Percentiles rank a stretch among this genome's conserved stretches.
Evolutionary conservation across 2,797 vertebrate genomes (phyloP).

Genomic region (Lycodopsis pacificus): DNA sequence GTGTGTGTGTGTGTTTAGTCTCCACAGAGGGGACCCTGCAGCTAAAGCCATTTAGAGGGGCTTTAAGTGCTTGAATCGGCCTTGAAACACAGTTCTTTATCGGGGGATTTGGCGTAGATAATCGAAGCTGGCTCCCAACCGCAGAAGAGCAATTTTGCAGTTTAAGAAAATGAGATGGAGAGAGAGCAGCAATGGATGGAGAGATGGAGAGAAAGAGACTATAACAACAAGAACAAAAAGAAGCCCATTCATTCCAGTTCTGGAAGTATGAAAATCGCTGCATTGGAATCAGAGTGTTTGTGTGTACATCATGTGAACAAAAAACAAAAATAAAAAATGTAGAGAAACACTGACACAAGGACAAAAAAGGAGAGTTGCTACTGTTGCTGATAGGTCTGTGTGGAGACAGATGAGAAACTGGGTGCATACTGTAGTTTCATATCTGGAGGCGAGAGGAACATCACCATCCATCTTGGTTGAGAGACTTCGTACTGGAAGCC

Average conservation of each 20-base stretch:
- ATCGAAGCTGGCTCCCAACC: slow-evolving; percentile 74
- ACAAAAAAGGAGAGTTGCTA: slow-evolving; percentile 16
- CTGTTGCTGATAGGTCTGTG: slow-evolving; percentile 42
- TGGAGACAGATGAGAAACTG: slow-evolving; percentile 59
- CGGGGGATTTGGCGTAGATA: slow-evolving; percentile 78
- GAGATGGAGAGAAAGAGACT: slow-evolving; percentile 9
- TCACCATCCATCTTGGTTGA: slow-evolving; percentile 64
- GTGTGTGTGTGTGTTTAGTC: slow-evolving; percentile 32
- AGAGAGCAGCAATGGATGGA: slow-evolving; percentile 45
- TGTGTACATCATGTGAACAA: slow-evolving; percentile 19
- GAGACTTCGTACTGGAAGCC: slow-evolving; percentile 51
- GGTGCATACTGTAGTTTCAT: slow-evolving; percentile 59
- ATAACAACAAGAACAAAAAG: slow-evolving; percentile 18
- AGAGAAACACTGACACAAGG: slow-evolving; percentile 27
- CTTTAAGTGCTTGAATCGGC: slow-evolving; percentile 76
- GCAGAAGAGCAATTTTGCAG: slow-evolving; percentile 73
- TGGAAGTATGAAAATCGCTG: slow-evolving; percentile 32
- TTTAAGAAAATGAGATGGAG: slow-evolving; percentile 71
- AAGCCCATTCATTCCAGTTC: slow-evolving; percentile 40
- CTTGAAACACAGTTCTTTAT: slow-evolving; percentile 79
- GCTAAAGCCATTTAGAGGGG: slow-evolving; percentile 76
- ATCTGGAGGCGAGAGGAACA: slow-evolving; percentile 55
- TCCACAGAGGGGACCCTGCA: slow-evolving; percentile 70
- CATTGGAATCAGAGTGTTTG: slow-evolving; percentile 13
- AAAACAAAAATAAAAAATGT: not conserved